Evolutionary conservation across 2,888 invertebrate genomes (phyloP).

Genomic region (Meteorus colon): DNA sequence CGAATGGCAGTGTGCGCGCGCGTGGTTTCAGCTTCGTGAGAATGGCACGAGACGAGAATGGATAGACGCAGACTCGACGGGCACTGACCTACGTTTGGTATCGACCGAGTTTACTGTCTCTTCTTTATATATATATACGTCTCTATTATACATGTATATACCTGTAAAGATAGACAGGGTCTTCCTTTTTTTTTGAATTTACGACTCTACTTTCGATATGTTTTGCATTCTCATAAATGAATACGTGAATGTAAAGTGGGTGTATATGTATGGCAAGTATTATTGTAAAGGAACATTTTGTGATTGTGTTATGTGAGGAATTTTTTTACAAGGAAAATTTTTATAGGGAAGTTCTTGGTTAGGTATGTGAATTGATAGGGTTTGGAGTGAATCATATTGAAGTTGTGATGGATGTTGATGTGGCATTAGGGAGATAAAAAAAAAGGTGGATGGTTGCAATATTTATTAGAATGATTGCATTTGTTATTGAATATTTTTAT

Average conservation of each 20-base stretch:
- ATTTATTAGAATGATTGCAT: too few species aligned
- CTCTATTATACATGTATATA: not conserved
- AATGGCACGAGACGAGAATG: slow-evolving; percentile 27
- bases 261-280: not conserved
- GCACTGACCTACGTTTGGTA: slow-evolving; percentile 36
- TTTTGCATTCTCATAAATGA: slow-evolving; percentile 5
- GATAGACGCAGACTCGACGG: slow-evolving; percentile 31
- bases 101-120: slow-evolving; percentile 26
- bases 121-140: not conserved
- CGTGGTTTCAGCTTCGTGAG: slow-evolving; percentile 1
- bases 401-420: too few species aligned
- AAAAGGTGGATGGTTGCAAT: too few species aligned
- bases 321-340: too few species aligned
- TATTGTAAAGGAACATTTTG: too few species aligned
- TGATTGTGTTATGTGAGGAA: too few species aligned
- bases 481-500: too few species aligned
- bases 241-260: not conserved
- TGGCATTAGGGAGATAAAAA: too few species aligned
- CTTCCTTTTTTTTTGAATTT: slow-evolving; percentile 8
- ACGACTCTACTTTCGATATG: slow-evolving; percentile 15
- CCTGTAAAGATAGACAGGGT: not conserved
- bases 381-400: too few species aligned
- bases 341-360: too few species aligned
- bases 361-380: too few species aligned
- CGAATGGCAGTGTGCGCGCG: slow-evolving; percentile 1